Percentiles rank a stretch among this genome's conserved stretches.
Conservation (phyloP, 1,140 invertebrate genomes). For the Dinoponera quadriceps region DNA sequence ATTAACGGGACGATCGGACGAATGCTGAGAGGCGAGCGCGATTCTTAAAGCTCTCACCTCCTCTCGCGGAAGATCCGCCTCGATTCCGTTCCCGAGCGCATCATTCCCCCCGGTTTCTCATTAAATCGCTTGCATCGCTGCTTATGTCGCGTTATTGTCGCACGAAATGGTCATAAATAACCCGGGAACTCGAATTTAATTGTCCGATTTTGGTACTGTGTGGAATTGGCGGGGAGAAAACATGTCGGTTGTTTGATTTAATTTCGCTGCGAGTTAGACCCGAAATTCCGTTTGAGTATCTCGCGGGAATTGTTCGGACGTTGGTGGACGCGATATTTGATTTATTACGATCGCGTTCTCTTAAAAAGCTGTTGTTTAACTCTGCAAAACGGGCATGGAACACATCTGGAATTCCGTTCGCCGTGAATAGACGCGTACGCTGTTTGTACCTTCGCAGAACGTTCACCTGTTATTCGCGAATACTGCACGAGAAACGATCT, state of each 20-base stretch:
- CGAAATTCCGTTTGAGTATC: too few species aligned
- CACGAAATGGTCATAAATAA: not conserved
- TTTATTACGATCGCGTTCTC: not conserved
- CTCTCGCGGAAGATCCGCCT: constrained; percentile 48
- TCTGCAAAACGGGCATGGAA: not conserved
- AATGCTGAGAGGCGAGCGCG: constrained; percentile 65
- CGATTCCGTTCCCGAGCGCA: constrained; percentile 12
- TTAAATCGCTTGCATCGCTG: constrained; percentile 20
- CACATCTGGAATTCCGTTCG: constrained; percentile 11
- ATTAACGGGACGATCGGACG: constrained; percentile 81
- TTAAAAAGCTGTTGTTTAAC: constrained; percentile 2
- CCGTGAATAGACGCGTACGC: constrained; percentile 24
- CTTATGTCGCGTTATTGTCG: constrained; percentile 19
- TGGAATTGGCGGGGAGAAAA: too few species aligned
- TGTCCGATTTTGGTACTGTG: too few species aligned
- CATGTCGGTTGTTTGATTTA: too few species aligned
- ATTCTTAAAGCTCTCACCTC: constrained; percentile 34
- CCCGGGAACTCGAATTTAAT: too few species aligned
- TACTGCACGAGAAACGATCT: constrained; percentile 36
- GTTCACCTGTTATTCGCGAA: constrained; percentile 36
- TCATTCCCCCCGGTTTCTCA: constrained; percentile 29
- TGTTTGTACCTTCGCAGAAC: constrained; percentile 43
- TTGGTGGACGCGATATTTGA: not conserved
- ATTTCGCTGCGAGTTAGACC: too few species aligned
- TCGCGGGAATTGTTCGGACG: not conserved